phyloP scores from a whole-genome alignment of 2,888 invertebrate species.

The Sesia apiformis region DNA sequence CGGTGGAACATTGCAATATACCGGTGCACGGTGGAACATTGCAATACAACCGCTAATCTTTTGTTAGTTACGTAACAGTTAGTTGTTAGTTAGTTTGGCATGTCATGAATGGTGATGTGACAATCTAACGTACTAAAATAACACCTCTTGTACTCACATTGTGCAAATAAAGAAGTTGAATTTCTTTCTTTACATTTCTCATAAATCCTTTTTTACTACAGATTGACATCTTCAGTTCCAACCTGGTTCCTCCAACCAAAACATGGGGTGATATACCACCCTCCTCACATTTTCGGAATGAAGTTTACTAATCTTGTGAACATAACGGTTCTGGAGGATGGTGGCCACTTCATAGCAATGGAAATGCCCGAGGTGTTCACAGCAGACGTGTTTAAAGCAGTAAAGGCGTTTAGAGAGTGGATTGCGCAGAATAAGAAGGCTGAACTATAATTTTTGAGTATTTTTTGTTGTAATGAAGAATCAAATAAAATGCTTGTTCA shows the following conservation, averaged over 20 bases:
- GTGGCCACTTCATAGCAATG: slow-evolving; percentile 90
- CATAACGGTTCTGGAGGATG: slow-evolving; percentile 75
- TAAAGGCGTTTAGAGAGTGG: slow-evolving; percentile 17
- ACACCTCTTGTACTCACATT: no score
- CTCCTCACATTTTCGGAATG: slow-evolving; percentile 71
- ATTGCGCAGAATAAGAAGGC: background rate
- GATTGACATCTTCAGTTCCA: slow-evolving; percentile 71
- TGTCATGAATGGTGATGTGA: no score
- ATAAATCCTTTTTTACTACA: slow-evolving; percentile 5
- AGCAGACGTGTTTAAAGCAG: slow-evolving; percentile 74
- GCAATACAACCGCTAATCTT: no score
- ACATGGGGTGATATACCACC: slow-evolving; percentile 76
- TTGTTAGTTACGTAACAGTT: no score
- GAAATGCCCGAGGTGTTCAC: slow-evolving; percentile 81
- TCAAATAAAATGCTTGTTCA: no score
- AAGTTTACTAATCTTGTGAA: slow-evolving; percentile 79
- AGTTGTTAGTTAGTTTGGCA: no score
- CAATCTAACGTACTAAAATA: no score
- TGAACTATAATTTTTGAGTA: background rate
- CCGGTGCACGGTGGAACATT: no score
- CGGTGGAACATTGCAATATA: no score
- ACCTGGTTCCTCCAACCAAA: slow-evolving; percentile 81
- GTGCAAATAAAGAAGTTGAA: no score
- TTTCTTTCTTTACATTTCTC: background rate
- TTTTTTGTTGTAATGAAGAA: background rate